Percentiles rank a stretch among this genome's conserved stretches.
phyloP scores from a whole-genome alignment of 2,888 invertebrate genomes.

The Tipula unca region DNA sequence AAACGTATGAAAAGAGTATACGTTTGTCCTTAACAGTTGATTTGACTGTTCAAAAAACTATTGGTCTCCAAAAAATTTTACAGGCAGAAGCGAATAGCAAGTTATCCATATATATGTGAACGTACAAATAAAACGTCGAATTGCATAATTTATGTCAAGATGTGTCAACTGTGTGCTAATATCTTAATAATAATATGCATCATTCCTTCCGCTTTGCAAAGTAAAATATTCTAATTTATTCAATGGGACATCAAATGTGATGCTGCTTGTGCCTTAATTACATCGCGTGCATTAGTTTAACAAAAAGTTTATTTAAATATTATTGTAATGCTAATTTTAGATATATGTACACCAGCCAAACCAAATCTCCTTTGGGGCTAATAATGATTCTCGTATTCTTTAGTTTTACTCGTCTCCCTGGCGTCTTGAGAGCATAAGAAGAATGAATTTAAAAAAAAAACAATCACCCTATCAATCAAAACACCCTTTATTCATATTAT shows the following conservation, averaged over 20 bases:
- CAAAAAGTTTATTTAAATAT: not conserved
- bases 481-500: not conserved
- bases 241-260: not conserved
- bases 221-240: not conserved
- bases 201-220: not conserved
- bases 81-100: too few relatives aligned
- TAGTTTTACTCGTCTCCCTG: not conserved
- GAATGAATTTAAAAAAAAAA: not conserved
- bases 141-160: too few relatives aligned
- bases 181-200: not conserved
- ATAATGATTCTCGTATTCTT: not conserved
- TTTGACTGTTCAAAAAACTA: too few relatives aligned
- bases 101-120: too few relatives aligned
- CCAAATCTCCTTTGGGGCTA: not conserved
- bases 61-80: too few relatives aligned
- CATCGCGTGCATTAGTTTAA: not conserved
- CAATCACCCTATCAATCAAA: slow-evolving; percentile 2
- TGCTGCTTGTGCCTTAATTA: not conserved
- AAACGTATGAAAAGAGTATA: too few relatives aligned
- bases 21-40: too few relatives aligned
- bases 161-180: not conserved
- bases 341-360: not conserved
- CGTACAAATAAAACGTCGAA: too few relatives aligned
- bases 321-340: not conserved
- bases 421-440: not conserved